Conservation (phyloP, 2,113 vertebrate genomes). For the Planiliza haematocheilus region DNA sequence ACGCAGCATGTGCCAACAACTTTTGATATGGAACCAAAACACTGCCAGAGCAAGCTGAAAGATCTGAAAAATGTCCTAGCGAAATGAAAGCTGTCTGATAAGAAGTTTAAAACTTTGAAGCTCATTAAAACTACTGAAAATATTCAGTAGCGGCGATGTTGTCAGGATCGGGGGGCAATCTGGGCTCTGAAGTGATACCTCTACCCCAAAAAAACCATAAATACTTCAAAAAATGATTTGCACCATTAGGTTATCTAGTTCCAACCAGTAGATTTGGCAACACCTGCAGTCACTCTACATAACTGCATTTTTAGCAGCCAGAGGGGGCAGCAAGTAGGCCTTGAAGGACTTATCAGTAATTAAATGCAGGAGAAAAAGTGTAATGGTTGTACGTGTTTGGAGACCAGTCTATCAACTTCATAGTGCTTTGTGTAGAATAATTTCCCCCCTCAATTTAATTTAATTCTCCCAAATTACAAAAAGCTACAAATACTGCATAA, state of each 20-base stretch:
- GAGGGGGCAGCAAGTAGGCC: not conserved
- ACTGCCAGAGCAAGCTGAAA: constrained; percentile 35
- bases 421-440: too few relatives aligned
- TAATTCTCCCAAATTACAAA: too few relatives aligned
- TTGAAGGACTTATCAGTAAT: too few relatives aligned
- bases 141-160: constrained; percentile 1
- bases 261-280: not conserved
- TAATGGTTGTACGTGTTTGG: too few relatives aligned
- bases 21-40: constrained; percentile 64
- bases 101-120: constrained; percentile 6
- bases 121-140: constrained; percentile 21
- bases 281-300: not conserved
- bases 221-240: not conserved
- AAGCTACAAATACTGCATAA: too few relatives aligned
- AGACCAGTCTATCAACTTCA: too few relatives aligned
- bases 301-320: constrained; percentile 7
- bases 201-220: not conserved
- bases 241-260: constrained; percentile 1
- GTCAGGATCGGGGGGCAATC: constrained; percentile 12
- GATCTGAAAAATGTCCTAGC: constrained; percentile 7
- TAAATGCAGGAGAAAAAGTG: too few relatives aligned
- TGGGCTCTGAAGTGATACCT: not conserved
- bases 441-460: too few relatives aligned
- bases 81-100: constrained; percentile 32
- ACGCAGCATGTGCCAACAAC: constrained; percentile 61